Base-by-base conservation (phyloP, 2,113 vertebrate species). In the Odocoileus hemionus region DNA sequence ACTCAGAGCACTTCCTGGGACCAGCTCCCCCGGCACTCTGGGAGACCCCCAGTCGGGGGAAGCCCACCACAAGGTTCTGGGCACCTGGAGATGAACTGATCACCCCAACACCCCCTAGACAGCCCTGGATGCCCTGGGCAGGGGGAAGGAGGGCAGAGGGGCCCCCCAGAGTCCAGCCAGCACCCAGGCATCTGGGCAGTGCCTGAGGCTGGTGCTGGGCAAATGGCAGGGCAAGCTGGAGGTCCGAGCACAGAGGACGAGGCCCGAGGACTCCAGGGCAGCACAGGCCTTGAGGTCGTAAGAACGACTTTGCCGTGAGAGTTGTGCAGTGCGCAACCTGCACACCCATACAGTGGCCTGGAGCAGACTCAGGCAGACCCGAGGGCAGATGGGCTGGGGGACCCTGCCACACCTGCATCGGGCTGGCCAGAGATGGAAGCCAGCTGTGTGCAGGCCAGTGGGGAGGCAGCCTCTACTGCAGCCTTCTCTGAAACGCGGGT, bases 401-500 rank as follows among this genome's bases (percentile, higher is more conserved):
- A 9, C 15, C 33, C 47, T 6, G 43, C 19, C 9, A 3, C 21
- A 50, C 2, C n/a, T 50, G 50, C 4, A 0, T 7, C 7, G 30
- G 43, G 78, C 54, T 11, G 33, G 10, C 23, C 10, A 78, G 28
- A 79, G 11, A 30, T 0, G 3, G 54, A 9, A 17, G 19, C 79
- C 11, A 54, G 79, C 50, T 54, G 50, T 50, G 43, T 3, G 4
- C 15, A 7, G 94, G 28, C n/a, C 33, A 30, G 64, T 1, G 2
- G 0, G 54, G 36, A 54, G n/a, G 39, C 0, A 16, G 21, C 33
- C 3, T 74, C 82, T 19, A 16, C 23, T 0, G 9, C 1, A 0
- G 4, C 15, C 36, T 33, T 55, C 79, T 82, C 54, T 55, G 55
- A 21, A 4, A 10, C 1, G 21, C 50, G 5, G 54, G 12, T 0